Base-by-base conservation (phyloP, 2,113 vertebrate species). In the Alces alces region DNA sequence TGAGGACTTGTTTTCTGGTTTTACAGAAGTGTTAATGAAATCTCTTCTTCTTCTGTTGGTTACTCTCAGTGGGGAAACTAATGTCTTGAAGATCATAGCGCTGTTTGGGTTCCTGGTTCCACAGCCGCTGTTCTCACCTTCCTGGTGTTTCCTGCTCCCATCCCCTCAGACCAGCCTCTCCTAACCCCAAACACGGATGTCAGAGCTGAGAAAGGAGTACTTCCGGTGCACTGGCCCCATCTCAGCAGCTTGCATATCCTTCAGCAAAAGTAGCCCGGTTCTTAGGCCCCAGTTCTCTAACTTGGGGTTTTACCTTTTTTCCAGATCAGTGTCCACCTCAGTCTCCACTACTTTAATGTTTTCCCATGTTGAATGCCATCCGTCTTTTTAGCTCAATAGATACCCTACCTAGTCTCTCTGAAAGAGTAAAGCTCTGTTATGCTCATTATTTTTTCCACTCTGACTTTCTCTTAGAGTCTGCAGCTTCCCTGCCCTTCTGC, bases 1-100 rank as follows among this genome's bases (percentile, higher is more conserved):
- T 85, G 95, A 94, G 88, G 80, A 94, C 85, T 97, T 83, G 88
- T 85, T 92, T 96, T 97, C 95, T 93, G 80, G n/a, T 92, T 96
- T 82, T 66, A 73, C 52, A 73, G 78, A 98, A 89, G 86, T 86
- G 92, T 86, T 93, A 91, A 95, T 79, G 50, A 97, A 91, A 94
- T 84, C 78, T 97, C 23, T 92, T 30, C 15, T 73, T 83, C 60
- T 87, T 95, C 73, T 79, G 3, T 58, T 61, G 14, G 61, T 64
- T 93, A 60, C 89, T 91, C 83, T 60, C n/a, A 78, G 17, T 23
- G n/a, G 94, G 15, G 39, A 36, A 76, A 54, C 82, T 50, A 50
- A 85, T 21, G 43, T 78, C 33, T 89, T 60, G 28, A 96, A 96
- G 95, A 58, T 9, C 47, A 83, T 2, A 13, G 43, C 21, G 70